Evolutionary conservation across 2,888 invertebrate genomes (phyloP), one percentile per base, ranked within the genome.

Genomic region (Carpatolechia fugitivella): DNA sequence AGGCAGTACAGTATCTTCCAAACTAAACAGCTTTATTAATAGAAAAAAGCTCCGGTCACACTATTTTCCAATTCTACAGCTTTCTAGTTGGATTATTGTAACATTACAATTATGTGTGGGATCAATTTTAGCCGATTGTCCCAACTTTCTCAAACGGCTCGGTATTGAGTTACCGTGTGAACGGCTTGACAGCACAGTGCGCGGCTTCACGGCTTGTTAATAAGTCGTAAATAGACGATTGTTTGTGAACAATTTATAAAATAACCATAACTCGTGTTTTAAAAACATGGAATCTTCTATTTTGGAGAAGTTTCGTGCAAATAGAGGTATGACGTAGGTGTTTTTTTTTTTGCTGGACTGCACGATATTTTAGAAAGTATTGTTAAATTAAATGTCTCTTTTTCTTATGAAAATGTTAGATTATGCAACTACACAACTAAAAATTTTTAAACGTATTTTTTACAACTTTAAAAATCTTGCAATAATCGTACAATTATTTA

Each of bases 101-200:
- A 31, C 52, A 10, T n/a, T 31, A 20, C 33, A 13, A 33, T 33
- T 18, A 52, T 52, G 20, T 20, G 33, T 33, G 50, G 50, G 50
- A 55, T 55, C 46, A 47, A 49, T 55, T 55, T 51, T 55, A 51
- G 24, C 55, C 52, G 51, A 52, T 55, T 55, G 55, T 55, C 31
- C 38, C 6, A 38, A 38, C 36, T 55, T 55, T 55, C 11, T 49
- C 36, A 29, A 44, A 44, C 14, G 16, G n/a, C 10, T 36, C 14
- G 31, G 47, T 50, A 50, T 38, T 13, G 50, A 16, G 20, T 50
- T 38, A 24, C 50, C 50, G 50, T 50, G 50, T 38, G 50, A 50
- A 38, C 16, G 14, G 16, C 13, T 47, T 47, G 47, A 44, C 44
- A 44, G 13, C 36, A 16, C 44, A 44, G 44, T 44, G 20, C 4